phyloP scores from a whole-genome alignment of 2,888 invertebrate genomes.

The Zygaena filipendulae region DNA sequence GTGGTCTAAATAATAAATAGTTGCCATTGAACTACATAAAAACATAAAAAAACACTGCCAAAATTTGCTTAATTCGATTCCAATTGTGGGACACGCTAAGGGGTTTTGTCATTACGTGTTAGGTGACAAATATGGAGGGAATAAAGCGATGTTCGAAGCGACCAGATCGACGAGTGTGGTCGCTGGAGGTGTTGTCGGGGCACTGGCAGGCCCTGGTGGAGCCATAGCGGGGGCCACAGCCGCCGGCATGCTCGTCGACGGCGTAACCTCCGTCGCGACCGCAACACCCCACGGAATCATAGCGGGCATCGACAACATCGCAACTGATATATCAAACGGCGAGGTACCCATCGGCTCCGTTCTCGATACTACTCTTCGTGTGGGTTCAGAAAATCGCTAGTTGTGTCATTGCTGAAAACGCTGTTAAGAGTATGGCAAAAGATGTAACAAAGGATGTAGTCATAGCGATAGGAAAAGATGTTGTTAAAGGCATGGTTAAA shows the following conservation, averaged over 20 bases:
- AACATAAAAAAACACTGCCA: no score
- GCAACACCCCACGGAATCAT: background rate
- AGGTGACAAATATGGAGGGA: background rate
- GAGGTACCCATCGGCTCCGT: background rate
- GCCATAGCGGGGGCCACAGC: background rate
- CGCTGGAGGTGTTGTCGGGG: background rate
- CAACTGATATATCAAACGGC: background rate
- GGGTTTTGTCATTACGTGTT: background rate
- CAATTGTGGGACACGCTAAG: slow-evolving; percentile 1
- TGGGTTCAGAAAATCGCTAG: no score
- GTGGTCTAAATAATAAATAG: no score
- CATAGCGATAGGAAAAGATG: no score
- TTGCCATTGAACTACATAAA: no score
- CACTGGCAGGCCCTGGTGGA: background rate
- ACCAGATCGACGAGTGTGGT: background rate
- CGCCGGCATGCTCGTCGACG: background rate
- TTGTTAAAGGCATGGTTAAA: no score
- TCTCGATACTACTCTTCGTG: no score
- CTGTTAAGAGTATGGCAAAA: no score
- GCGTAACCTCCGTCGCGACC: background rate
- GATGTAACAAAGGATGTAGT: no score
- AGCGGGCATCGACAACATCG: background rate
- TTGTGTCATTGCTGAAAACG: no score
- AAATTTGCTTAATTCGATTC: background rate
- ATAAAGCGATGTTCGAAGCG: slow-evolving; percentile 1